These are phyloP conservation scores for Theretra japonica DNA, from an alignment of 2,888 invertebrate species.

Conservation along the genomic window DNA sequence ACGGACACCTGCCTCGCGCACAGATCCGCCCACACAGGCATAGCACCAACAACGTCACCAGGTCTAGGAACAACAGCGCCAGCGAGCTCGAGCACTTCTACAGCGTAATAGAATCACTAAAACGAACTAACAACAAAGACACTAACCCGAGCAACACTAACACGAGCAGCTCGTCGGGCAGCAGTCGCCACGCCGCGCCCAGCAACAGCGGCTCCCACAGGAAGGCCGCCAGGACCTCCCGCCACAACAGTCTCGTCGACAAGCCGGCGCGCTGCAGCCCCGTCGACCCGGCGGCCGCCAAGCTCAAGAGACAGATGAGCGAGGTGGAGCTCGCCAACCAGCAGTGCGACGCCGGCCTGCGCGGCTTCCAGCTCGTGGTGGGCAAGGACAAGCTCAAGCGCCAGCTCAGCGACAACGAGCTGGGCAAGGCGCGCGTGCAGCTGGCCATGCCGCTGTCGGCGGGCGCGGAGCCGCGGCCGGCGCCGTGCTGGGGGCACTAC, in stretches of 20 bases:
- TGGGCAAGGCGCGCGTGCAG: slow-evolving; percentile 67
- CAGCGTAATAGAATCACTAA: slow-evolving; percentile 70
- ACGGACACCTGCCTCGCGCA: slow-evolving; percentile 71
- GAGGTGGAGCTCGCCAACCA: slow-evolving; percentile 63
- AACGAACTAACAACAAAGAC: slow-evolving; percentile 53
- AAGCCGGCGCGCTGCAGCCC: slow-evolving; percentile 58
- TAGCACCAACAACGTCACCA: slow-evolving; percentile 66
- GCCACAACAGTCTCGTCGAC: slow-evolving; percentile 73
- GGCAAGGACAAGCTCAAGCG: slow-evolving; percentile 74
- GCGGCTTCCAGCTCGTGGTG: slow-evolving; percentile 73
- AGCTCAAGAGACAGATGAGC: slow-evolving; percentile 69
- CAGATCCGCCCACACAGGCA: slow-evolving; percentile 68
- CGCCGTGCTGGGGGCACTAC: slow-evolving; percentile 70
- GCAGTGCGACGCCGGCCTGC: slow-evolving; percentile 49
- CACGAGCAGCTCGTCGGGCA: slow-evolving; percentile 69
- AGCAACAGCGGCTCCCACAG: slow-evolving; percentile 49
- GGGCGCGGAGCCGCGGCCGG: slow-evolving; percentile 72
- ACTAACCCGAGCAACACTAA: slow-evolving; percentile 57
- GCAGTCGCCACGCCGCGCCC: slow-evolving; percentile 57
- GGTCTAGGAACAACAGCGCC: slow-evolving; percentile 62
- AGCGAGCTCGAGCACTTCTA: slow-evolving; percentile 74
- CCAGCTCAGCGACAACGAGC: slow-evolving; percentile 76
- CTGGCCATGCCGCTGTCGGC: slow-evolving; percentile 81
- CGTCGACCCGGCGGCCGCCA: slow-evolving; percentile 47
- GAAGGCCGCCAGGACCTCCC: slow-evolving; percentile 50